Evolutionary conservation across 2,888 invertebrate genomes (phyloP), one percentile per base, ranked within the genome.

Genomic region (Ptychoptera albimana): DNA sequence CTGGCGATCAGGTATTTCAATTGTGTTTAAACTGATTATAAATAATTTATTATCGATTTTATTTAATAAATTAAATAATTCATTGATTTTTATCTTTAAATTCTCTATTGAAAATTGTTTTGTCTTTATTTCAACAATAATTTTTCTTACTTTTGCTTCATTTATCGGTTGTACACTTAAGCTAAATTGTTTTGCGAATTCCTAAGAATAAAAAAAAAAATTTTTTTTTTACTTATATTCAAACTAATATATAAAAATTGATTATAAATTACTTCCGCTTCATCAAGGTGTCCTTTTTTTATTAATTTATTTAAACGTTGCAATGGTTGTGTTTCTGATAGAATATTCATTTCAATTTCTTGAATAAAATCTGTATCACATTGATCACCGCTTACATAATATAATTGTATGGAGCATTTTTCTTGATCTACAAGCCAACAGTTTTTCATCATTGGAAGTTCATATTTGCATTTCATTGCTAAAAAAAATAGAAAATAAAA

Each of bases 241-340:
- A 40, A 39, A 10, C 30, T 36, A 36, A 2, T 2, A 11, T 4
- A 41, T 36, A 34, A 37, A 10, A 43, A 7, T 23, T n/a, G n/a
- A n/a, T n/a, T n/a, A n/a, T n/a, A n/a, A n/a, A n/a, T 8, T 46
- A 61, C 61, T 54, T 66, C 66, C 1, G 66, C 66, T 46, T 65
- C 62, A 42, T 64, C 60, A 10, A 65, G 51, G 39, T 59, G 59
- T 4, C 64, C 64, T 37, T 60, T 61, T n/a, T 57, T 55, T 42
- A 66, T 59, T 1, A 66, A 52, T 50, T 64, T 65, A 31, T 60
- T 60, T 7, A 63, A 56, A 4, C 65, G 57, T 50, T 66, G 59
- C 38, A 54, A 55, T 1, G 66, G 66, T 50, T 63, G 58, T 1
- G 63, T 62, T 53, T 66, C 66, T 0, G 60, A 59, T 0, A 66